Evolutionary conservation across 2,797 vertebrate genomes (phyloP), one percentile per base, ranked within the genome.

Genomic region (Hippopotamyrus pictus): DNA sequence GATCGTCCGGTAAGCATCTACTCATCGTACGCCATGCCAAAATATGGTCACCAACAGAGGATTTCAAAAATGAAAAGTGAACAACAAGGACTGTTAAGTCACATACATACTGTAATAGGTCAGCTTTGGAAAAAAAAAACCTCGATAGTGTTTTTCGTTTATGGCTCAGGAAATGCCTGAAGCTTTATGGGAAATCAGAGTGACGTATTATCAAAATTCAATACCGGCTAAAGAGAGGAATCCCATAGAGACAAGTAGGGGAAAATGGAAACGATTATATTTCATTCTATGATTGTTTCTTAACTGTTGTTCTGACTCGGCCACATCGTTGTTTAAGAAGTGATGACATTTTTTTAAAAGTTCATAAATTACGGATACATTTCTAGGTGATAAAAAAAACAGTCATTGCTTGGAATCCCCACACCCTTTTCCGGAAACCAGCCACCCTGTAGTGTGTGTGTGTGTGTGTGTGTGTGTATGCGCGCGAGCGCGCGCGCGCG

Each of bases 281-380:
- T 44, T 46, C 37, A 44, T 79, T 79, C 17, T 41, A 44, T 79
- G 19, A 79, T 79, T 79, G 41, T 41, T 44, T 79, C 17, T 79
- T 41, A 76, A 69, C 73, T 19, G 37, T 17, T 76, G 33, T 76
- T 44, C 41, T 44, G 73, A 79, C 37, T 79, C 17, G 6, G 37
- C 37, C 73, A 79, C 73, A 19, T 41, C 41, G 17, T 44, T 79
- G 33, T 44, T 44, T 79, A 79, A 44, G 73, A 79, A 79, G 41
- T 19, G 37, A 79, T 41, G 33, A 76, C 9, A 19, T 79, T n/a
- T 33, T 33, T 79, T 44, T 44, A 44, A 79, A 79, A 79, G 73
- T 79, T 79, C 14, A 79, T 79, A 79, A 79, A 79, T 79, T 79
- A 79, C 37, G 19, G 73, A 79, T 79, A 79, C 17, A 79, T 79